Base-by-base conservation (phyloP, 2,888 invertebrate species). In the Craniophora ligustri region DNA sequence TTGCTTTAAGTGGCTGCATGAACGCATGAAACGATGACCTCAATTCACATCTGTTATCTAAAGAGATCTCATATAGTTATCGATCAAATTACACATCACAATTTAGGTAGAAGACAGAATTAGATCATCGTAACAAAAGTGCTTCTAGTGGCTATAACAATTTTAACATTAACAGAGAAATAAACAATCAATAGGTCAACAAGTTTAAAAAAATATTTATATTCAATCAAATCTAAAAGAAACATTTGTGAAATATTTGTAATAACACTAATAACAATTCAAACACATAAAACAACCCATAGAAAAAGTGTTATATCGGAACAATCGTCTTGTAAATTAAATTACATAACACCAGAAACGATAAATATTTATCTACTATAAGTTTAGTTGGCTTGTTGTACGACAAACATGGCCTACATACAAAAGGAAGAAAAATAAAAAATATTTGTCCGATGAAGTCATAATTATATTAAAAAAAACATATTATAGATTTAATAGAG, bases 41-140 rank as follows among this genome's bases (percentile, higher is more conserved):
- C 78, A 84, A 82, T 89, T 76, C 70, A 54, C 65, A 67, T 66
- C 59, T 76, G 72, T 73, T 86, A 89, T 88, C 87, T 83, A 71
- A 82, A 86, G 77, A 85, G 80, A 86, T 86, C 84, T 82, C 70
- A 61, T 79, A 30, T 53, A 47, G 59, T 62, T 65, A 88, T 86
- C 84, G 82, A 86, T 87, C 84, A 84, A 81, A 83, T 70, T 75
- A 69, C 77, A 78, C 72, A 64, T 72, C 76, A 76, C 61, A 69
- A 79, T 73, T 74, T 69, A 77, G 40, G 41, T 67, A 75, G 18
- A 32, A 70, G 72, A 78, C 49, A 70, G 49, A 76, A 75, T 70
- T 75, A 62, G 64, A 74, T 65, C 67, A 49, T 42, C 28, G 49
- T 11, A 54, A 39, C 49, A 30, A 47, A 21, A 35, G 44, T 31